Percentiles rank a stretch among this genome's conserved stretches.
These are phyloP conservation scores for Labrus mixtus DNA, from an alignment of 2,113 vertebrate species.

Conservation along the genomic window DNA sequence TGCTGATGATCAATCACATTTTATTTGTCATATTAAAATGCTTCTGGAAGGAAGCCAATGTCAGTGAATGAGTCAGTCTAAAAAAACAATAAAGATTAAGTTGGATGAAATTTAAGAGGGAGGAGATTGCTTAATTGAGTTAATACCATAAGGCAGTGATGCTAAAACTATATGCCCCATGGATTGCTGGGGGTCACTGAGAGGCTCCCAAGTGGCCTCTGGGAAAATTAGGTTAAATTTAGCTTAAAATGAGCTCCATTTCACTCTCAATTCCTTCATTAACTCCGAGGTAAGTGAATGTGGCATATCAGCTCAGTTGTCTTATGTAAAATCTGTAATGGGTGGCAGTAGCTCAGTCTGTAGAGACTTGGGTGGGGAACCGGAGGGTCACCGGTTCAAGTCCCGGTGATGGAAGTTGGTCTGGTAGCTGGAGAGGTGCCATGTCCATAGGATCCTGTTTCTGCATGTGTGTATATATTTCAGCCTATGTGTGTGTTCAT, in stretches of 20 bases:
- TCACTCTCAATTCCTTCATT: slow-evolving; percentile 39
- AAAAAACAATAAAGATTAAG: slow-evolving; percentile 13
- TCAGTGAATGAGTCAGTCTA: slow-evolving; percentile 1
- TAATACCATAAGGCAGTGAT: slow-evolving; percentile 1
- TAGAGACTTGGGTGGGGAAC: too few species aligned
- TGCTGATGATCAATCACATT: slow-evolving; percentile 16
- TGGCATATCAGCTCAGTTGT: background rate
- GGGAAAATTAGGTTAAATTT: slow-evolving; percentile 37
- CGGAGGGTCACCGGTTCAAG: too few species aligned
- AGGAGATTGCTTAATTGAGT: slow-evolving; percentile 17
- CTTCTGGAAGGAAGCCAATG: background rate
- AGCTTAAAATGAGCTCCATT: slow-evolving; percentile 20
- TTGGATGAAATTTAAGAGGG: background rate
- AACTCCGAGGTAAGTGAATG: background rate
- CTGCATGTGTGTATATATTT: too few species aligned
- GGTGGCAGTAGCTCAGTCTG: too few species aligned
- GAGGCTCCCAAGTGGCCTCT: slow-evolving; percentile 10
- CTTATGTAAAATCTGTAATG: too few species aligned
- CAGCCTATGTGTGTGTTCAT: too few species aligned
- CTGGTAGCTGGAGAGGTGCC: too few species aligned
- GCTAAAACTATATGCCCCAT: background rate
- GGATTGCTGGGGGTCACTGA: background rate
- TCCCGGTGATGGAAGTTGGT: too few species aligned
- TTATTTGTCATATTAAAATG: slow-evolving; percentile 7
- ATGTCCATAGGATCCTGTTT: too few species aligned